Evolutionary conservation across 2,797 vertebrate genomes (phyloP).

Genomic region (Malacoraja senta): DNA sequence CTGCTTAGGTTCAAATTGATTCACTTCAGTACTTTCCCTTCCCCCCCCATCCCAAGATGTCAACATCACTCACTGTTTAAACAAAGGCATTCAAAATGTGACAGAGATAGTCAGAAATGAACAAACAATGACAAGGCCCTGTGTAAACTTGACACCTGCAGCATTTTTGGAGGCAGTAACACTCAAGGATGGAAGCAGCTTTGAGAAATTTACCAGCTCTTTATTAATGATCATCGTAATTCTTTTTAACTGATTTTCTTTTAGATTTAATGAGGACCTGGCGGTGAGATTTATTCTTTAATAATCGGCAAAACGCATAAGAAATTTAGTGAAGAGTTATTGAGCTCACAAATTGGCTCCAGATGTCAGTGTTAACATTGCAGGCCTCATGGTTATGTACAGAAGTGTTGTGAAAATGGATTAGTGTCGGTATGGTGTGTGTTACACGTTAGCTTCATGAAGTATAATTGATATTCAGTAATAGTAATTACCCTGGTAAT

Average conservation of each 20-base stretch:
- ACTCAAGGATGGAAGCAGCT: neutral
- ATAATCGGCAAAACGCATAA: conserved; percentile 20
- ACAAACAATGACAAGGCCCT: neutral
- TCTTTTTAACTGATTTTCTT: conserved; percentile 2
- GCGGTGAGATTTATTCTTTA: conserved; percentile 28
- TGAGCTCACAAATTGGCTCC: conserved; percentile 20
- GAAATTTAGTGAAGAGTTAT: conserved; percentile 34
- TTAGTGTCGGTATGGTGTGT: neutral
- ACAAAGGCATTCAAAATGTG: conserved; percentile 25
- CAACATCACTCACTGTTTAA: conserved; percentile 29
- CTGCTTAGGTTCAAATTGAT: conserved; percentile 8
- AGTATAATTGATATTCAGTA: conserved; percentile 36
- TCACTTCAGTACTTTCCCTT: neutral
- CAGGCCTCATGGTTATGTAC: neutral
- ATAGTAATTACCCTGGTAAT: conserved; percentile 32
- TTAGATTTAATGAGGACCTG: neutral
- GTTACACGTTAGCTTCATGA: neutral
- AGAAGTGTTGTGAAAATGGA: neutral
- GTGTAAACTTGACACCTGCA: neutral
- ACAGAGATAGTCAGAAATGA: neutral
- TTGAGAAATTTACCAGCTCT: neutral
- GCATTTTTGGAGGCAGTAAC: neutral
- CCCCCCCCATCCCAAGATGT: neutral
- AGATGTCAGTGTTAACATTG: conserved; percentile 32
- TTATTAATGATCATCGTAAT: conserved; percentile 4